These are phyloP conservation scores for Stigmatopora argus DNA, from an alignment of 2,113 vertebrate species.

Conservation along the genomic window DNA sequence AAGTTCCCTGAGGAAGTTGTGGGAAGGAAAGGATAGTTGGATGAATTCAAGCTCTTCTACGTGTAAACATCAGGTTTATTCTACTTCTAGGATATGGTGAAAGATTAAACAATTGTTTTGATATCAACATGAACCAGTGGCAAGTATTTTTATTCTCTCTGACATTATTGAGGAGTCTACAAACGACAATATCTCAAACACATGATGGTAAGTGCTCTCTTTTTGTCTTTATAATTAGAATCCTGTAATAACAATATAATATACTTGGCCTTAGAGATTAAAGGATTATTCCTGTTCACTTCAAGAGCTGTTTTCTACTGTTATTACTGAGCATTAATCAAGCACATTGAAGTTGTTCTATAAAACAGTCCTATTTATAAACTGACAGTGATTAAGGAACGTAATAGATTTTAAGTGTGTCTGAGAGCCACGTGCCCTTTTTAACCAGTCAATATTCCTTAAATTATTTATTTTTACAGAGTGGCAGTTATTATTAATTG, in stretches of 20 bases:
- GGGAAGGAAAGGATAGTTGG: neutral
- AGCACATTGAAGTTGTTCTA: constrained; percentile 19
- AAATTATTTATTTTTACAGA: neutral
- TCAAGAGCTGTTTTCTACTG: constrained; percentile 23
- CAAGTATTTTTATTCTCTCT: constrained; percentile 41
- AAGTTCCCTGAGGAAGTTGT: constrained; percentile 1
- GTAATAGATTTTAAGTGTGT: constrained; percentile 24
- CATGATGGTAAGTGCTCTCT: constrained; percentile 61
- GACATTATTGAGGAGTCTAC: constrained; percentile 36
- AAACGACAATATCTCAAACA: constrained; percentile 38
- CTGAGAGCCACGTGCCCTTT: constrained; percentile 9
- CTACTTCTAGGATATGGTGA: constrained; percentile 26
- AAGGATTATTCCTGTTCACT: constrained; percentile 6
- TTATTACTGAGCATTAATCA: constrained; percentile 18
- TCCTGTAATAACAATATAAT: neutral
- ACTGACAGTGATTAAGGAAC: constrained; percentile 10
- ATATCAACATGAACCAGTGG: constrained; percentile 49
- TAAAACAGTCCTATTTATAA: constrained; percentile 23
- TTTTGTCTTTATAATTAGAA: neutral
- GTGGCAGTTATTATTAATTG: neutral
- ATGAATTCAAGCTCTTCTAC: neutral
- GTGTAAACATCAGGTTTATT: neutral
- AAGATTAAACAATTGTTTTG: constrained; percentile 13
- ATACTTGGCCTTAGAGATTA: neutral
- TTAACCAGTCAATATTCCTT: neutral